Percentiles rank a stretch among this genome's conserved stretches.
These are phyloP conservation scores for Selene dorsalis DNA, from an alignment of 2,797 vertebrate species.

Conservation along the genomic window DNA sequence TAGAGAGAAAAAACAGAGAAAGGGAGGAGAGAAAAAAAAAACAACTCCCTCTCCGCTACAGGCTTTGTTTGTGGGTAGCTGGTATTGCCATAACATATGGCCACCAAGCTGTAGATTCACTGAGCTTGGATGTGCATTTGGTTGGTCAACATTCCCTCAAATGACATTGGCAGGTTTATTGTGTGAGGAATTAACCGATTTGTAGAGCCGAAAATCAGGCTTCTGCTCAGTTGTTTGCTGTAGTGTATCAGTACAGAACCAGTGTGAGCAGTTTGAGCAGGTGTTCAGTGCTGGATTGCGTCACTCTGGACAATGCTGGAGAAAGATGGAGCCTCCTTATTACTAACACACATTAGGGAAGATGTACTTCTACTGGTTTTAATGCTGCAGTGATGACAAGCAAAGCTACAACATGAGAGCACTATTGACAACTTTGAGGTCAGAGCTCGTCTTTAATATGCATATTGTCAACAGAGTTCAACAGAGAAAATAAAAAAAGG, in stretches of 20 bases:
- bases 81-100: constrained; percentile 81
- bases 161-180: constrained; percentile 67
- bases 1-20: constrained; percentile 47
- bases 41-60: constrained; percentile 27
- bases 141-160: constrained; percentile 69
- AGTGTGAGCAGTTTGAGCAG: constrained; percentile 56
- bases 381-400: background rate
- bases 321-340: constrained; percentile 25
- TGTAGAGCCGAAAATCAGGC: constrained; percentile 69
- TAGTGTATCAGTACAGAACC: constrained; percentile 52
- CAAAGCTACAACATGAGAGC: constrained; percentile 4
- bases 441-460: constrained; percentile 3
- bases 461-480: constrained; percentile 7
- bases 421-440: background rate
- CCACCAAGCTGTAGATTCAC: constrained; percentile 77
- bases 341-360: constrained; percentile 7
- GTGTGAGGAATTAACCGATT: constrained; percentile 72
- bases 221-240: constrained; percentile 59
- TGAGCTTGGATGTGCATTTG: constrained; percentile 73
- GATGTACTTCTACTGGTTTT: constrained; percentile 16
- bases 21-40: background rate
- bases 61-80: constrained; percentile 67
- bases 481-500: constrained; percentile 13
- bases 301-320: constrained; percentile 21
- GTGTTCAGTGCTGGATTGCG: constrained; percentile 39